Percentiles rank a stretch among this genome's conserved stretches.
phyloP scores from a whole-genome alignment of 1,140 invertebrate species.

The Heliothis subflexa region DNA sequence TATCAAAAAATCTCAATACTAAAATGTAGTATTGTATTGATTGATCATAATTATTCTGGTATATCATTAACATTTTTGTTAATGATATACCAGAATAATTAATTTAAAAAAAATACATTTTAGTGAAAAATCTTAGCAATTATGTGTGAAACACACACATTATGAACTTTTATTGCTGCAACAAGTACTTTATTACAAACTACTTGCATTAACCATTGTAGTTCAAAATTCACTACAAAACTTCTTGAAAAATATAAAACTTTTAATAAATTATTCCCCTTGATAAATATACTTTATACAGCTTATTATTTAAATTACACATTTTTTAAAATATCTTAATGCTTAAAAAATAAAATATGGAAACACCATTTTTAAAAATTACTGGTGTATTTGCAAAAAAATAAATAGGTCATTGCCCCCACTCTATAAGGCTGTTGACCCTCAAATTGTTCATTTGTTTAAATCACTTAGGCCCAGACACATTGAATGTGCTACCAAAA shows the following conservation, averaged over 20 bases:
- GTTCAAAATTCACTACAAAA: constrained; percentile 11
- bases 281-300: neutral
- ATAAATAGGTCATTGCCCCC: constrained; percentile 74
- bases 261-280: neutral
- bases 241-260: neutral
- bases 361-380: constrained; percentile 30
- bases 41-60: too few relatives aligned
- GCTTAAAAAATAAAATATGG: constrained; percentile 33
- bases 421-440: constrained; percentile 79
- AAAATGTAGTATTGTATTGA: too few relatives aligned
- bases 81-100: too few relatives aligned
- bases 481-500: constrained; percentile 54
- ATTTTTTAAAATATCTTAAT: neutral
- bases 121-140: too few relatives aligned
- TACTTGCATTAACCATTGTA: constrained; percentile 6
- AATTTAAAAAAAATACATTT: too few relatives aligned
- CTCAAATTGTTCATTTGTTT: constrained; percentile 69
- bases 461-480: constrained; percentile 75
- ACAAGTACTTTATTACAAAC: neutral
- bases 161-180: neutral
- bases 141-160: too few relatives aligned
- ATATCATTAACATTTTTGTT: too few relatives aligned
- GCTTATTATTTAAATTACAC: neutral
- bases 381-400: constrained; percentile 66
- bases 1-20: too few relatives aligned